Conservation (phyloP, 1,140 invertebrate genomes). For the Latrodectus geometricus region DNA sequence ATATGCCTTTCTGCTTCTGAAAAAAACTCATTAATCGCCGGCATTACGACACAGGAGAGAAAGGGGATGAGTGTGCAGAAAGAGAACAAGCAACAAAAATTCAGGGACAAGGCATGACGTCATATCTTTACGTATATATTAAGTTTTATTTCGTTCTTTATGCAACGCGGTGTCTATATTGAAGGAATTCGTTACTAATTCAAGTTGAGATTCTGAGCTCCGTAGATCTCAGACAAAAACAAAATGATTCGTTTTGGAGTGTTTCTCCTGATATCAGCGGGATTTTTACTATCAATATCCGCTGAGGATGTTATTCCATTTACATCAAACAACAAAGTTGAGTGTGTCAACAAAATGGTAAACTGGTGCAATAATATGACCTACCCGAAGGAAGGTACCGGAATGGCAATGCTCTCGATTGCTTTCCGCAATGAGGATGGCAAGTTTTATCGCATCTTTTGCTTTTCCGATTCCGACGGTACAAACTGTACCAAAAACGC, state of each 20-base stretch:
- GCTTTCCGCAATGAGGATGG: background rate
- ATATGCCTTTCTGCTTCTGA: constrained; percentile 1
- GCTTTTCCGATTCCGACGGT: constrained; percentile 26
- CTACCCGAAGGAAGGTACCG: constrained; percentile 13
- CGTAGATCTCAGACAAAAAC: too few species aligned
- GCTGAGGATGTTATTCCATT: background rate
- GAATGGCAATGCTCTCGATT: constrained; percentile 26
- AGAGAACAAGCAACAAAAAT: constrained; percentile 28
- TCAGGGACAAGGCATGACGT: constrained; percentile 46
- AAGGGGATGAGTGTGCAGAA: constrained; percentile 44
- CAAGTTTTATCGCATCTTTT: background rate
- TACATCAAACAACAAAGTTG: background rate
- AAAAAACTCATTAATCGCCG: constrained; percentile 27
- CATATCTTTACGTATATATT: constrained; percentile 1
- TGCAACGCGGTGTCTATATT: background rate
- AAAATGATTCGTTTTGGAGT: too few species aligned
- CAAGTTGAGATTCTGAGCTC: too few species aligned
- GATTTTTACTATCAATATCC: background rate
- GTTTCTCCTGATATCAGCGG: background rate
- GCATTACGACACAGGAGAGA: constrained; percentile 31
- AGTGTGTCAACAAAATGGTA: constrained; percentile 27
- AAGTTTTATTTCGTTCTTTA: background rate
- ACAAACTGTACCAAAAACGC: constrained; percentile 45
- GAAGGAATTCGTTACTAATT: background rate
- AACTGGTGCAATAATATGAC: constrained; percentile 29